Conservation (phyloP, 2,797 vertebrate genomes). For the Xyrichtys novacula region DNA sequence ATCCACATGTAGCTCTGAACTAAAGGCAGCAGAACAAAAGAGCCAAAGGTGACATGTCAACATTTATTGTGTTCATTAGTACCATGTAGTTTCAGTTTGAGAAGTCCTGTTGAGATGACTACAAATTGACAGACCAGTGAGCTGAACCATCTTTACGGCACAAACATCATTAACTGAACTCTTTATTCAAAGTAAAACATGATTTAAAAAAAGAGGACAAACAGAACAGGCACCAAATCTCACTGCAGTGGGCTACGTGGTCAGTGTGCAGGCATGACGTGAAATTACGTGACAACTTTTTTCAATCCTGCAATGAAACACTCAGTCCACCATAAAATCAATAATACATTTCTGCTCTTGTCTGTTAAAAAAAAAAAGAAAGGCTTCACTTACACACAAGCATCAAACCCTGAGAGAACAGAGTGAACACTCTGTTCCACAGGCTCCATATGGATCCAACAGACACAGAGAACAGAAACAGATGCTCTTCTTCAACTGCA, state of each 20-base stretch:
- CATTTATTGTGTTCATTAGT: slow-evolving; percentile 43
- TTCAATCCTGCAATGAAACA: not conserved
- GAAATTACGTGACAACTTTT: not conserved
- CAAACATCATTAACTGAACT: not conserved
- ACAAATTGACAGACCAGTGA: slow-evolving; percentile 1
- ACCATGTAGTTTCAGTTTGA: slow-evolving; percentile 16
- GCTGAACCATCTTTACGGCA: not conserved
- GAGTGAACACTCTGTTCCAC: slow-evolving; percentile 2
- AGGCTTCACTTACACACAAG: not conserved
- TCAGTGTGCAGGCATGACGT: slow-evolving; percentile 1
- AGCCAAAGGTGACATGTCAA: not conserved
- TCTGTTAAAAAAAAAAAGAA: not conserved
- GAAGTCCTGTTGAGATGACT: slow-evolving; percentile 11
- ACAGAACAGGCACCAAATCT: not conserved
- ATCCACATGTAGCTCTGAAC: not conserved
- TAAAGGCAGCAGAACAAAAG: slow-evolving; percentile 12
- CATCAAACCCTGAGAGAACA: slow-evolving; percentile 17
- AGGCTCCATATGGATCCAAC: slow-evolving; percentile 1
- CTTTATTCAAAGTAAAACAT: not conserved
- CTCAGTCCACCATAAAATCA: not conserved
- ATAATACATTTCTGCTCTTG: not conserved
- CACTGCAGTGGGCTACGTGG: slow-evolving; percentile 9
- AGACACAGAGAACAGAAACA: slow-evolving; percentile 6
- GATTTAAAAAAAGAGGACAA: not conserved
- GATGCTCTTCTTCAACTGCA: not conserved